phyloP scores from a whole-genome alignment of 2,888 invertebrate genomes.

The Cerastis leucographa region DNA sequence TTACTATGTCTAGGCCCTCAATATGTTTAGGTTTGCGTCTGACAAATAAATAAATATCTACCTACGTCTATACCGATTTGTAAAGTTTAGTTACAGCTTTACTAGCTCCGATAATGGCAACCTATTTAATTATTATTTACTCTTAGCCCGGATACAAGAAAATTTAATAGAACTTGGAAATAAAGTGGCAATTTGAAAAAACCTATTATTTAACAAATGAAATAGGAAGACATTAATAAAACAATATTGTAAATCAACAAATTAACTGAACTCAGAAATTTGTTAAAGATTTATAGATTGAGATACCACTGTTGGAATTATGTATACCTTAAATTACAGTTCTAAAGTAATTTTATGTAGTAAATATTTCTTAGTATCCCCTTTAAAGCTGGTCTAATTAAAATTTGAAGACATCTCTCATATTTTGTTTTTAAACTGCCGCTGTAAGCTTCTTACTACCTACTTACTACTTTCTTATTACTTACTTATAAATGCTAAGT shows the following conservation, averaged over 20 bases:
- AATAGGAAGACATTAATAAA: conserved; percentile 30
- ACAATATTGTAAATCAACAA: conserved; percentile 46
- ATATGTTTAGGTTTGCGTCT: not conserved
- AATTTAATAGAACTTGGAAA: conserved; percentile 21
- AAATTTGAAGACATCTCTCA: conserved; percentile 29
- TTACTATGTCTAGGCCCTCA: not conserved
- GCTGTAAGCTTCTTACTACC: conserved; percentile 37
- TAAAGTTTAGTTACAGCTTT: conserved; percentile 53
- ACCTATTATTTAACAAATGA: conserved; percentile 25
- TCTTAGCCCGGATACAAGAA: conserved; percentile 30
- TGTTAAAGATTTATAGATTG: conserved; percentile 38
- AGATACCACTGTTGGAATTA: conserved; percentile 33
- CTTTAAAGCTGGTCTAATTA: conserved; percentile 24
- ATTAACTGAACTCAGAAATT: conserved; percentile 39
- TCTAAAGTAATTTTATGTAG: conserved; percentile 29
- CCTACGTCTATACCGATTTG: conserved; percentile 60
- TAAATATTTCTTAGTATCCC: conserved; percentile 26
- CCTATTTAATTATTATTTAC: conserved; percentile 26
- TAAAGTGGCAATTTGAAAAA: conserved; percentile 33
- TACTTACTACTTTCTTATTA: no score
- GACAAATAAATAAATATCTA: conserved; percentile 56
- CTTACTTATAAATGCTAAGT: conserved; percentile 48
- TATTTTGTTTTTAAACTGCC: conserved; percentile 35
- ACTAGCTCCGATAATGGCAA: conserved; percentile 28
- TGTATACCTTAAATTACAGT: conserved; percentile 36